phyloP scores from a whole-genome alignment of 2,113 vertebrate species.

The Hystrix brachyura region DNA sequence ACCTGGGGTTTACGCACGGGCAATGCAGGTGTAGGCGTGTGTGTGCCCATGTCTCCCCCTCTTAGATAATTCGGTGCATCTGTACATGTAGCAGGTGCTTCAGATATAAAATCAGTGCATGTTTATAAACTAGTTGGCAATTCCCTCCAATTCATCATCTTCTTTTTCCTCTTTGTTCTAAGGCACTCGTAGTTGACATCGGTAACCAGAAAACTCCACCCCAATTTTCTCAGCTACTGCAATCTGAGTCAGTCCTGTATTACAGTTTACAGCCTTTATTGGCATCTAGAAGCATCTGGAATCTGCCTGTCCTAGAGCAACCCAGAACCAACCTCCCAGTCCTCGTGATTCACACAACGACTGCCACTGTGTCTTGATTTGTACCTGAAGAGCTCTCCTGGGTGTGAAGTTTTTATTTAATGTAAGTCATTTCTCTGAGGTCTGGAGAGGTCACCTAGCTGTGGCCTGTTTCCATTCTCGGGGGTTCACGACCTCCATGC shows the following conservation, averaged over 20 bases:
- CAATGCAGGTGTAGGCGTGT: background rate
- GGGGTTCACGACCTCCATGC: background rate
- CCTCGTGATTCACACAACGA: background rate
- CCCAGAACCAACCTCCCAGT: background rate
- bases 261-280: background rate
- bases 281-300: background rate
- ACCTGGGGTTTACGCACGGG: background rate
- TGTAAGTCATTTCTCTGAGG: constrained; percentile 12
- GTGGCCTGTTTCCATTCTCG: background rate
- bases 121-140: background rate
- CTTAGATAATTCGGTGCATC: background rate
- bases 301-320: background rate
- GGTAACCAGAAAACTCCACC: background rate
- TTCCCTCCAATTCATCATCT: background rate
- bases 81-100: background rate
- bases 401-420: background rate
- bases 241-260: background rate
- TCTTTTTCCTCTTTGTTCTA: constrained; percentile 12
- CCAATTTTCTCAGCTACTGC: background rate
- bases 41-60: background rate
- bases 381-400: background rate
- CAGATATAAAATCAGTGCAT: background rate
- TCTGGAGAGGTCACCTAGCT: background rate
- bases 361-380: constrained; percentile 21
- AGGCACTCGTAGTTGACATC: background rate